These are phyloP conservation scores for Digitonthophagus gazella DNA, from an alignment of 2,888 invertebrate species.

Conservation along the genomic window DNA sequence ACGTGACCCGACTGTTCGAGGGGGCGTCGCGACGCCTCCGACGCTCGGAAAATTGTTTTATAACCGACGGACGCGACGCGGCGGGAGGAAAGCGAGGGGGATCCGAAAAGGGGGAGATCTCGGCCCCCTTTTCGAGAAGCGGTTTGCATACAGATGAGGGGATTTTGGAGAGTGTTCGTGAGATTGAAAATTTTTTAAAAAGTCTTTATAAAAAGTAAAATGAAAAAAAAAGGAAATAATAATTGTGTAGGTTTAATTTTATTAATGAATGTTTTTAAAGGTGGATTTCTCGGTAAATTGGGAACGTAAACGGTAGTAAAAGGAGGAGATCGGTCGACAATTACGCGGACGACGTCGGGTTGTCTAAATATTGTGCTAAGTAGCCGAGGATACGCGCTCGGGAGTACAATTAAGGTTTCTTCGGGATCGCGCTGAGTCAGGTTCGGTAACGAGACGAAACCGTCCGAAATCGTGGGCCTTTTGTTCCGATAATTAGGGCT, in stretches of 20 bases:
- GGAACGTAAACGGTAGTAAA: not conserved
- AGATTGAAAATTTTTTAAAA: not conserved
- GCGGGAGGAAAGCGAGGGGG: too few species aligned
- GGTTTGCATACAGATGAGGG: not conserved
- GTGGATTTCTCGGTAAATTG: not conserved
- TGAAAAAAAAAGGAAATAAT: not conserved
- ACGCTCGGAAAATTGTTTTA: slow-evolving; percentile 48
- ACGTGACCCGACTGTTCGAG: slow-evolving; percentile 49
- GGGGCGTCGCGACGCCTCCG: slow-evolving; percentile 31
- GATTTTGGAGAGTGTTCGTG: not conserved
- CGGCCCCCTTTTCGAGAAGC: not conserved
- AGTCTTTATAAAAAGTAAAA: not conserved
- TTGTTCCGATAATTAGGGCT: not conserved
- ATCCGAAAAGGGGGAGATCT: too few species aligned
- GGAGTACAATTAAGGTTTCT: not conserved
- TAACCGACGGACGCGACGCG: slow-evolving; percentile 43
- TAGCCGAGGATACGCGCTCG: not conserved
- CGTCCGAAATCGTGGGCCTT: not conserved
- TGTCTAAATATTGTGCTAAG: not conserved
- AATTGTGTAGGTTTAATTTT: not conserved
- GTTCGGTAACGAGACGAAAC: not conserved
- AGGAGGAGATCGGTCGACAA: not conserved
- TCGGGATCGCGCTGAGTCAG: not conserved
- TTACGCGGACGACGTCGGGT: not conserved
- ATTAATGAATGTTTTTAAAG: not conserved